A percentile compares a stretch with the other conserved stretches of the same genome.
Conservation (phyloP, 2,113 vertebrate species). For the Sylvilagus bachmani region DNA sequence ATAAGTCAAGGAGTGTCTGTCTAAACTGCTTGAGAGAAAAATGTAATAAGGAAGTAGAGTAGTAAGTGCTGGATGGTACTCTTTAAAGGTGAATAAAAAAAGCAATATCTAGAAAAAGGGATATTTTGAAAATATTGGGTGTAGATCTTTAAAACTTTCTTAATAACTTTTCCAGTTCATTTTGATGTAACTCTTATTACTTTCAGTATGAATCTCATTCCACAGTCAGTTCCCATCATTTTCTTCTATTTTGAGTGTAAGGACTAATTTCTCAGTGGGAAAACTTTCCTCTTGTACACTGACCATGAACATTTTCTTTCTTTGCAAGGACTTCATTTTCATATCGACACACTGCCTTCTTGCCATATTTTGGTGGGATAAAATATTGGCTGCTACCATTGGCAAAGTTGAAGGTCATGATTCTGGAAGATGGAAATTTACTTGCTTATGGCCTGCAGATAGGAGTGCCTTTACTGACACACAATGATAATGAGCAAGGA, state of each 20-base stretch:
- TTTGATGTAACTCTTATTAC: neutral
- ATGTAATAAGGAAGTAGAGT: neutral
- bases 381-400: neutral
- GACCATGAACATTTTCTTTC: neutral
- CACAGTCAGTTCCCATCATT: neutral
- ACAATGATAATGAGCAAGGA: neutral
- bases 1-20: neutral
- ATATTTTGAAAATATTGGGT: neutral
- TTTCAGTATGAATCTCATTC: neutral
- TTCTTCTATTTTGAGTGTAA: neutral
- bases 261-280: neutral
- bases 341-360: neutral
- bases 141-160: neutral
- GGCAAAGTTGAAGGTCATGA: neutral
- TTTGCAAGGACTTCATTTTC: neutral
- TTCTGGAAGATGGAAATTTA: neutral
- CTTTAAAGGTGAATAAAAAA: neutral
- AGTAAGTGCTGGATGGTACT: neutral
- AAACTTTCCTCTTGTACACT: neutral
- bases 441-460: neutral
- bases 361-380: neutral
- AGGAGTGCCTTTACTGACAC: neutral
- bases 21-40: neutral
- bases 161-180: neutral
- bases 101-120: neutral